These are phyloP conservation scores for Myrmophylax atrothorax DNA, from an alignment of 2,113 vertebrate genomes.

Conservation along the genomic window DNA sequence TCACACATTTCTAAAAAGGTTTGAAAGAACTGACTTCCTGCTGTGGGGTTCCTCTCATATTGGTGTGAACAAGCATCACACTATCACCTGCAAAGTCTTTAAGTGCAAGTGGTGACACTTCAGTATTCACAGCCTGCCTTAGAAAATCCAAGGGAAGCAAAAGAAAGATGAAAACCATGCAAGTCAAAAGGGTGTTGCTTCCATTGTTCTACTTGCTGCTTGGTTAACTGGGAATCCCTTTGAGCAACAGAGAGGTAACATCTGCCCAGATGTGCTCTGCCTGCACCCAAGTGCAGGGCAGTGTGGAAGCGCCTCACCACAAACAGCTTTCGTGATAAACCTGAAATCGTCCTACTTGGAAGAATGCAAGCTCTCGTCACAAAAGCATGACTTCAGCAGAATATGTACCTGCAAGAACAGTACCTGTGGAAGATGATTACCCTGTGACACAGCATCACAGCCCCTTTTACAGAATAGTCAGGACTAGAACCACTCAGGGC, in stretches of 20 bases:
- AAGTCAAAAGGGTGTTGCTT: conserved; percentile 47
- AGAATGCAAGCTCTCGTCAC: neutral
- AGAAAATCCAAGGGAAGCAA: conserved; percentile 49
- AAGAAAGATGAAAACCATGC: conserved; percentile 55
- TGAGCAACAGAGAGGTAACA: conserved; percentile 1
- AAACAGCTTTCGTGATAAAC: neutral
- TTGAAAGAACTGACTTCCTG: conserved; percentile 56
- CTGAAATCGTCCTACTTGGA: neutral
- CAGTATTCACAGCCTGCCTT: conserved; percentile 56
- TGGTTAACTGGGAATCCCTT: conserved; percentile 38
- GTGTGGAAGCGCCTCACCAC: neutral
- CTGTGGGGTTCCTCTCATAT: conserved; percentile 41
- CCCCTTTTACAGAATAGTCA: neutral
- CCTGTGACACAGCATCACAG: neutral
- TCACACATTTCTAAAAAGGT: conserved; percentile 62
- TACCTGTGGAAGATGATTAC: neutral
- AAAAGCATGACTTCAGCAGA: neutral
- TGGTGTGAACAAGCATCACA: conserved; percentile 56
- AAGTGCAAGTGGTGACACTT: conserved; percentile 61
- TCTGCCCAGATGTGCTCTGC: neutral
- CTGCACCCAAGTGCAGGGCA: neutral
- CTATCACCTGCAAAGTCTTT: conserved; percentile 56
- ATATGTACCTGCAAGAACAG: neutral
- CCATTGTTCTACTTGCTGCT: conserved; percentile 46
- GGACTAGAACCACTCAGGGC: neutral